These are phyloP conservation scores for Nipponia nippon DNA, from an alignment of 2,113 vertebrate genomes.

Conservation along the genomic window DNA sequence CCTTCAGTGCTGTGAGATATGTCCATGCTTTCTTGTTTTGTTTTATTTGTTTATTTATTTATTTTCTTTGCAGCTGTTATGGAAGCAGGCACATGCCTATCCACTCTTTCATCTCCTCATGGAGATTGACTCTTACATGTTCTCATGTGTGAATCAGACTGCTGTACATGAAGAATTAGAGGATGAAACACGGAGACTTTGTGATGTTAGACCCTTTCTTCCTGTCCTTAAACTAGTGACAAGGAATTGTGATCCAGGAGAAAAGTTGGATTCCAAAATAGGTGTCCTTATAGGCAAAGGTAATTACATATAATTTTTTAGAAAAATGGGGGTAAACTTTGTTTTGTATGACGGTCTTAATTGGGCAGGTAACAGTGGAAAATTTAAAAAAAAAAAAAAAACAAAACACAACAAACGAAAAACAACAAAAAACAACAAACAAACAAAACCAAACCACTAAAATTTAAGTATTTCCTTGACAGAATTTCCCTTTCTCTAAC, in stretches of 20 bases:
- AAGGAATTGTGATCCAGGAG: slow-evolving; percentile 89
- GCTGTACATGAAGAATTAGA: slow-evolving; percentile 96
- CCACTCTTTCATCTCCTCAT: slow-evolving; percentile 90
- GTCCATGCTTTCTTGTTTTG: background rate
- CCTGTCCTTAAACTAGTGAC: slow-evolving; percentile 92
- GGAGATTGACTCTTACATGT: slow-evolving; percentile 96
- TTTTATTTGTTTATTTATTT: background rate
- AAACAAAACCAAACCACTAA: background rate
- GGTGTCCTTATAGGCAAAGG: slow-evolving; percentile 97
- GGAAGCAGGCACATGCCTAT: slow-evolving; percentile 92
- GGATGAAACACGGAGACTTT: slow-evolving; percentile 91
- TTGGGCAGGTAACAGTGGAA: background rate
- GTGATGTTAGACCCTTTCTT: slow-evolving; percentile 93
- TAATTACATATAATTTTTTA: slow-evolving; percentile 59
- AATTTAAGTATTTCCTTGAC: background rate
- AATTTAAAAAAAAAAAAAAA: background rate
- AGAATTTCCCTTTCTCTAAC: background rate
- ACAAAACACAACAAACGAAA: too few species aligned
- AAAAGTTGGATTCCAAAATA: slow-evolving; percentile 96
- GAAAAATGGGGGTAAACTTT: background rate
- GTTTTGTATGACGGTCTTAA: background rate
- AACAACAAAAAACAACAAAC: too few species aligned
- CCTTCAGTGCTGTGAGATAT: background rate
- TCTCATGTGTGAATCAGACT: slow-evolving; percentile 95
- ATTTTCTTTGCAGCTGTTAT: slow-evolving; percentile 83